These are phyloP conservation scores for Thecophora atra DNA, from an alignment of 2,888 invertebrate species.

Conservation along the genomic window DNA sequence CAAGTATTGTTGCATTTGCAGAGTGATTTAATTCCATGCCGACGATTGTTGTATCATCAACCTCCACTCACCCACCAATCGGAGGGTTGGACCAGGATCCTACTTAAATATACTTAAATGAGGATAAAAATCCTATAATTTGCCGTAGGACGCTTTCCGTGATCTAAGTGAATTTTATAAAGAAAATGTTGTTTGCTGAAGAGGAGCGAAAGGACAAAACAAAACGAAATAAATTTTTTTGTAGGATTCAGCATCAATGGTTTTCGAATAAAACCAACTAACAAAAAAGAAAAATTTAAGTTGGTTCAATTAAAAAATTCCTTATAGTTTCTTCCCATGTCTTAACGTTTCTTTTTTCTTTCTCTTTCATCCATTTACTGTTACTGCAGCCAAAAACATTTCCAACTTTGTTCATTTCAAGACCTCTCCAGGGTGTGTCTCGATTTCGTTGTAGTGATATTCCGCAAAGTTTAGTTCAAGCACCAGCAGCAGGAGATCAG, in stretches of 20 bases:
- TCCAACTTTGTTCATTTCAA: constrained; percentile 2
- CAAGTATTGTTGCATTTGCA: constrained; percentile 8
- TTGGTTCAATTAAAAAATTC: constrained; percentile 11
- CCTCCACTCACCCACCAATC: not conserved
- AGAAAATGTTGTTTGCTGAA: too few species aligned
- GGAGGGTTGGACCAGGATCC: too few species aligned
- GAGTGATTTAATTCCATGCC: constrained; percentile 4
- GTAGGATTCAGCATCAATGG: too few species aligned
- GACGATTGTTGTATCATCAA: not conserved
- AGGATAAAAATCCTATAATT: constrained; percentile 3
- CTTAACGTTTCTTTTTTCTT: too few species aligned
- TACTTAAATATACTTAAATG: not conserved
- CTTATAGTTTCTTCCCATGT: not conserved
- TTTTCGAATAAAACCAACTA: too few species aligned
- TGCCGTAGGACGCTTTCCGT: not conserved
- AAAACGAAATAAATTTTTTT: too few species aligned
- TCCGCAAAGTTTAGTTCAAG: too few species aligned
- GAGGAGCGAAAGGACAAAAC: too few species aligned
- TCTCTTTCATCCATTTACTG: not conserved
- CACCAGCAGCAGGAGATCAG: not conserved
- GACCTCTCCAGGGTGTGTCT: not conserved
- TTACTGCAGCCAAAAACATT: constrained; percentile 6
- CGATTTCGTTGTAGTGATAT: constrained; percentile 5
- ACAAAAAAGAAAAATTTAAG: too few species aligned
- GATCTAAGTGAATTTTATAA: not conserved